phyloP scores from a whole-genome alignment of 2,888 invertebrate genomes.

The Emesis castigata region DNA sequence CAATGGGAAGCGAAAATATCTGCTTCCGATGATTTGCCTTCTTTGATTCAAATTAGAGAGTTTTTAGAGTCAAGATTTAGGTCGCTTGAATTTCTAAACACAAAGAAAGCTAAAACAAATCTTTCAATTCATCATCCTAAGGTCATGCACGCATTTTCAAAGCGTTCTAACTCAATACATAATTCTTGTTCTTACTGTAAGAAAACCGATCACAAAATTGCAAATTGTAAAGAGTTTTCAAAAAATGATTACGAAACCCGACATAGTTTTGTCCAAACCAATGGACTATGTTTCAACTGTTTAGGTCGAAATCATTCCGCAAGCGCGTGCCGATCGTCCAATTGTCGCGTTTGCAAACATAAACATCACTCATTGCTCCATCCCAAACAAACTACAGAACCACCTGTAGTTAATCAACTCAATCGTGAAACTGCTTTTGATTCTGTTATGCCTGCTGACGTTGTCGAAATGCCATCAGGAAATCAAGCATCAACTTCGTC shows the following conservation, averaged over 20 bases:
- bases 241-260: background rate
- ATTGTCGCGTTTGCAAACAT: background rate
- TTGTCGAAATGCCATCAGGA: constrained; percentile 14
- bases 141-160: no score
- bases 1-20: background rate
- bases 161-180: no score
- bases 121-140: background rate
- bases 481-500: no score
- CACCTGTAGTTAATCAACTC: no score
- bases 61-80: background rate
- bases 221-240: background rate
- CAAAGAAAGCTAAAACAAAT: background rate
- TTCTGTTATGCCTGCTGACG: background rate
- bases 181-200: no score
- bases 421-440: no score
- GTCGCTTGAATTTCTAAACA: background rate
- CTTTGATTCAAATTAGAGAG: background rate
- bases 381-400: background rate
- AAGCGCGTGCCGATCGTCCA: background rate
- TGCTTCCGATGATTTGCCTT: no score
- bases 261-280: background rate
- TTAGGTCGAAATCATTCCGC: background rate
- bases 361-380: background rate
- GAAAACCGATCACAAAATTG: background rate
- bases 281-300: background rate